Base-by-base conservation (phyloP, 2,888 invertebrate genomes). In the Trichogramma dendrolimi region DNA sequence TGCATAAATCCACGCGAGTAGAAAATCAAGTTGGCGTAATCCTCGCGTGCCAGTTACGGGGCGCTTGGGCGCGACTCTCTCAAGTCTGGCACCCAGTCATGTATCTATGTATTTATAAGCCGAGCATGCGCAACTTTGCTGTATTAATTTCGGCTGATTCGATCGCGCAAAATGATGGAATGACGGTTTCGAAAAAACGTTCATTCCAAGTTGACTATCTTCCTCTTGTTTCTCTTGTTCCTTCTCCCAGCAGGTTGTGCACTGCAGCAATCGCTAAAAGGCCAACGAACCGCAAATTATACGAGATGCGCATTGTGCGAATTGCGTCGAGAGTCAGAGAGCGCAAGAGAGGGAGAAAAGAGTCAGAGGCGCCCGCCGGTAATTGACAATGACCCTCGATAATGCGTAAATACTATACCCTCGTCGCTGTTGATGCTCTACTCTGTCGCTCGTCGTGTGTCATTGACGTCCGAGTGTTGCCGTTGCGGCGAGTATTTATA, bases 311-410 rank as follows among this genome's bases (percentile, higher is more conserved):
- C 27, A 27, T 27, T 27, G 27, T 27, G 27, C 41, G 55, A 60
- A 52, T 56, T 11, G 60, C 11, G 27, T 27, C 27, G 49, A 46
- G 53, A 50, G 61, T 10, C 46, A 51, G 48, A 55, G 55, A 40
- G 50, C 27, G 47, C 53, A 41, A 60, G 62, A 57, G 51, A 53
- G 43, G 49, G 46, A 46, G 61, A 53, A n/a, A 40, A 5, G 39
- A 53, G 58, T 54, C 38, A 49, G 54, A 42, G 52, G 47, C 63
- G 50, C 52, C 50, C 56, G 39, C 39, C 44, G 66, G 67, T 70
- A 71, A 70, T 71, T 70, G 71, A 67, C 70, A 65, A 58, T 65
- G 60, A 60, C 64, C 64, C 64, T 64, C 57, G 60, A 58, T 62
- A 62, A 65, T 62, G 62, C 62, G 47, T 46, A 27, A 38, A 41